These are phyloP conservation scores for Tragelaphus buxtoni DNA, from an alignment of 2,113 vertebrate species.

Conservation along the genomic window DNA sequence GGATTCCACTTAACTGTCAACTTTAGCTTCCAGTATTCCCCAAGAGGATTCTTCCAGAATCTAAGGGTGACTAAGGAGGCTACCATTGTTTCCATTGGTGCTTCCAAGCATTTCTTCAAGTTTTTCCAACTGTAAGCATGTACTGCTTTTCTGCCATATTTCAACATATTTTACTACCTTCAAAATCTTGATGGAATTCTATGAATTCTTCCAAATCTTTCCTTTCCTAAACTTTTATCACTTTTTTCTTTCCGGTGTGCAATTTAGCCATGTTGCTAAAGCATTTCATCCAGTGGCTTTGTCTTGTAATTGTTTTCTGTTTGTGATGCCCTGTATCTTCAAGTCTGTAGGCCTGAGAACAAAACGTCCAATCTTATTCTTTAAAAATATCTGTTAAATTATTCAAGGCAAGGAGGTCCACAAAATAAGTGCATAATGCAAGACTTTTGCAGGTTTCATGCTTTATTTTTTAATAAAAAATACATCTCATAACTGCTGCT, in stretches of 20 bases:
- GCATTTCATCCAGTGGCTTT: neutral
- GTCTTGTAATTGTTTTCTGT: neutral
- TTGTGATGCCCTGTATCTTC: neutral
- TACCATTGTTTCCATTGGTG: neutral
- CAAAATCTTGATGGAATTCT: neutral
- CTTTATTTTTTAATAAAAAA: slow-evolving; percentile 27
- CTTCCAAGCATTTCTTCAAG: neutral
- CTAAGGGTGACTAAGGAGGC: neutral
- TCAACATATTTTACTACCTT: neutral
- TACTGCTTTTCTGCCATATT: neutral
- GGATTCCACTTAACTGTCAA: neutral
- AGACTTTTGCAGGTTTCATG: slow-evolving; percentile 1
- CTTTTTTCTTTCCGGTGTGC: neutral
- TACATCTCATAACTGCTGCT: neutral
- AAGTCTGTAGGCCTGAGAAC: neutral
- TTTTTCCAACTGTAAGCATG: neutral
- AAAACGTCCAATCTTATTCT: neutral
- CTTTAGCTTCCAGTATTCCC: neutral
- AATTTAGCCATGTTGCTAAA: neutral
- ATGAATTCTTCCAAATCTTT: neutral
- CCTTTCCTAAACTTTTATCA: neutral
- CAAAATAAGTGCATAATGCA: neutral
- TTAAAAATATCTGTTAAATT: neutral
- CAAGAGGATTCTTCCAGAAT: neutral
- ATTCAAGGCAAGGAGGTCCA: neutral